Conservation (phyloP, 2,888 invertebrate species). For the Nezara viridula region DNA sequence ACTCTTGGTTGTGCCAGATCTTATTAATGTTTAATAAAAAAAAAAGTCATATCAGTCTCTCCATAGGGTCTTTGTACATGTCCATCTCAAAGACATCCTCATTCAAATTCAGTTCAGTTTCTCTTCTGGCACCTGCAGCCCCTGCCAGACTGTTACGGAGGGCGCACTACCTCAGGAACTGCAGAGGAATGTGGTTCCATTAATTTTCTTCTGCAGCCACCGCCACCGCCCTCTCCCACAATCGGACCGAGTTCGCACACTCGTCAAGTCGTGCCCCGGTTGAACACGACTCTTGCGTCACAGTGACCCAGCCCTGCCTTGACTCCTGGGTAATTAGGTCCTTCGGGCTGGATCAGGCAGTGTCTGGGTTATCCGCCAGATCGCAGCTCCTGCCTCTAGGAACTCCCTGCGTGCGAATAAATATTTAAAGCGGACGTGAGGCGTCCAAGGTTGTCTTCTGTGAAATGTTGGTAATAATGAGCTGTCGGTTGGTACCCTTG, state of each 20-base stretch:
- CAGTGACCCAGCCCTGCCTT: conserved; percentile 31
- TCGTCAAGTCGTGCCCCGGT: conserved; percentile 19
- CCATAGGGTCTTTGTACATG: too few species aligned
- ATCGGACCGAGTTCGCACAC: not conserved
- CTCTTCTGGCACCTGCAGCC: not conserved
- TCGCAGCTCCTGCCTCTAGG: conserved; percentile 2
- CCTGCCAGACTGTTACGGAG: too few species aligned
- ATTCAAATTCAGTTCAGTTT: too few species aligned
- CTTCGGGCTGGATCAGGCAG: not conserved
- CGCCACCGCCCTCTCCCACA: not conserved
- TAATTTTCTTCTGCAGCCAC: not conserved
- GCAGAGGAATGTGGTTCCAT: not conserved
- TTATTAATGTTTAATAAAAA: too few species aligned
- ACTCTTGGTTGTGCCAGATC: too few species aligned
- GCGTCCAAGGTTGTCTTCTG: conserved; percentile 12
- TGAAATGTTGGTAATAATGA: conserved; percentile 17
- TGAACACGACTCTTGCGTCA: not conserved
- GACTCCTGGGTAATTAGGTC: conserved; percentile 16
- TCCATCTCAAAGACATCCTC: too few species aligned
- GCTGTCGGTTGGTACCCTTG: conserved; percentile 13
- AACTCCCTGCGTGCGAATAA: not conserved
- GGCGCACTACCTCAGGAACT: not conserved
- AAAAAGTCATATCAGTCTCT: too few species aligned
- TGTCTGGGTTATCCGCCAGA: conserved; percentile 20
- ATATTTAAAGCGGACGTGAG: conserved; percentile 14